These are phyloP conservation scores for Phalanger gymnotis DNA, from an alignment of 2,797 vertebrate species.

Conservation along the genomic window DNA sequence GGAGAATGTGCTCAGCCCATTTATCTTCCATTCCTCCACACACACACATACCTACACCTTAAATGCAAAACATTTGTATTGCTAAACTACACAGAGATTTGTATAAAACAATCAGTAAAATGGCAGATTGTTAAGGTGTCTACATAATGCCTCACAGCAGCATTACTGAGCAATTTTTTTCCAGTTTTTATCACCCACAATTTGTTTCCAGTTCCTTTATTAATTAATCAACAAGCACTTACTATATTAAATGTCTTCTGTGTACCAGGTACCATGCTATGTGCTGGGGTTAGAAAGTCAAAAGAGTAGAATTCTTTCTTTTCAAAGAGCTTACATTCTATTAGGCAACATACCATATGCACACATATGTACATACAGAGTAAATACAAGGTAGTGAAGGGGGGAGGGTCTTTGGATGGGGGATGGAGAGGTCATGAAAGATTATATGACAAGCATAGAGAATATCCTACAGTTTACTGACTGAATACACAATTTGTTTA, in stretches of 20 bases:
- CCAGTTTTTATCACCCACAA: not conserved
- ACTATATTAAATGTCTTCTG: not conserved
- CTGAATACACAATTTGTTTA: not conserved
- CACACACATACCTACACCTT: not conserved
- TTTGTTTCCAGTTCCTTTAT: not conserved
- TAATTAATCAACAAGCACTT: not conserved
- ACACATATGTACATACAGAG: not conserved
- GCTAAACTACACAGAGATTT: not conserved
- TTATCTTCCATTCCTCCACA: not conserved
- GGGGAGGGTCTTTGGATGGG: not conserved
- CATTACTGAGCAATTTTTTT: not conserved
- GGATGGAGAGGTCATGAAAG: not conserved
- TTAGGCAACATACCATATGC: not conserved
- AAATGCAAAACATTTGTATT: not conserved
- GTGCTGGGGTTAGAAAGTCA: not conserved
- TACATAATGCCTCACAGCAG: not conserved
- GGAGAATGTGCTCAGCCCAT: not conserved
- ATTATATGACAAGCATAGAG: not conserved
- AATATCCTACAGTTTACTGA: not conserved
- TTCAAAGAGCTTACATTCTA: not conserved
- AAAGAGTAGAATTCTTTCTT: not conserved
- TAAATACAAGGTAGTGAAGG: not conserved
- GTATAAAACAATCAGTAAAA: not conserved
- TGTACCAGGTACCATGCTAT: not conserved
- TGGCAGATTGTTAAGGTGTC: not conserved